Conservation (phyloP, 2,888 invertebrate genomes). For the Tachystola acroxantha region DNA sequence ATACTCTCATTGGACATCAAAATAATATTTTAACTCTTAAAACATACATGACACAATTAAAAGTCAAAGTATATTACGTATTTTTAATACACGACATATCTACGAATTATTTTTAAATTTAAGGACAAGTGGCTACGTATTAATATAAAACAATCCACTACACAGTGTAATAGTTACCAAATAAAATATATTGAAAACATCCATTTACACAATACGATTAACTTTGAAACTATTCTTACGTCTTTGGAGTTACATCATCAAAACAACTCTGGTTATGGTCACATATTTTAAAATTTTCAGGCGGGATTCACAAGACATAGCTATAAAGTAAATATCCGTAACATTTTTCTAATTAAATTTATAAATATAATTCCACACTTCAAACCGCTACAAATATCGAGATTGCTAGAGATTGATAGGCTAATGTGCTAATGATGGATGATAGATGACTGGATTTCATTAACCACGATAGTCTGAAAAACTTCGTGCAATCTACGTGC, state of each 20-base stretch:
- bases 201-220: constrained; percentile 49
- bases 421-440: background rate
- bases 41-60: constrained; percentile 41
- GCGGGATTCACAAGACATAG: constrained; percentile 60
- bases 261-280: constrained; percentile 74
- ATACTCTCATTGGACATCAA: constrained; percentile 24
- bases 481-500: too few relatives aligned
- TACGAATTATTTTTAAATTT: constrained; percentile 11
- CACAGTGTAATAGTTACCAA: constrained; percentile 8
- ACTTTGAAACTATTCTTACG: constrained; percentile 70
- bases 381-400: constrained; percentile 11
- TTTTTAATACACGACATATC: constrained; percentile 26
- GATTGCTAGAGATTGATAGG: background rate
- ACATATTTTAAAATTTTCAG: constrained; percentile 60
- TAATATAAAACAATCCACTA: constrained; percentile 14
- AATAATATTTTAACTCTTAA: constrained; percentile 28
- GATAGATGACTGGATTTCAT: background rate
- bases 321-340: constrained; percentile 14
- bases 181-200: constrained; percentile 23
- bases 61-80: constrained; percentile 32
- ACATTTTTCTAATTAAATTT: background rate
- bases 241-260: constrained; percentile 78
- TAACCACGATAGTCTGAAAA: background rate
- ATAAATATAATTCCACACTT: constrained; percentile 7
- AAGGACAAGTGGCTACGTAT: constrained; percentile 13